Conservation (phyloP, 2,797 vertebrate genomes). For the Trematomus bernacchii region DNA sequence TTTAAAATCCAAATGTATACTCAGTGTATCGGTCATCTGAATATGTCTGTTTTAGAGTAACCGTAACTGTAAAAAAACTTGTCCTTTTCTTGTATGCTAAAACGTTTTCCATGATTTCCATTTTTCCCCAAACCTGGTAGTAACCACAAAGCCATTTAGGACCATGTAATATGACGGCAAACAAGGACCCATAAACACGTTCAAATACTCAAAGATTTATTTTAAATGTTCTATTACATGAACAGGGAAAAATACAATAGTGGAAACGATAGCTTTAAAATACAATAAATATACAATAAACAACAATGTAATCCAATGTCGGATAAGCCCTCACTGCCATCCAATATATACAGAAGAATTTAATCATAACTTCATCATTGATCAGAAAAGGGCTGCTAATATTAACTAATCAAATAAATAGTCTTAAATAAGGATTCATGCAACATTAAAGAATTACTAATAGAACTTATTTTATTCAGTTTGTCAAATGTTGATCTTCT, state of each 20-base stretch:
- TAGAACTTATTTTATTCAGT: background rate
- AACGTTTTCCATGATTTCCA: no score
- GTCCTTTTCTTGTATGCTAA: no score
- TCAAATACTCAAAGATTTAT: background rate
- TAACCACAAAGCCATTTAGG: background rate
- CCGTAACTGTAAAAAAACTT: no score
- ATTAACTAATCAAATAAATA: constrained; percentile 64
- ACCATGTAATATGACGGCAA: background rate
- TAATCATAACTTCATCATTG: background rate
- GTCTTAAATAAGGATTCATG: constrained; percentile 42
- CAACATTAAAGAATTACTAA: constrained; percentile 9
- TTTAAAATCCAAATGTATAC: no score
- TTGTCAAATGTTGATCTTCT: background rate
- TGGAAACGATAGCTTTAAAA: background rate
- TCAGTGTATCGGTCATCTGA: no score
- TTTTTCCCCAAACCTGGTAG: no score
- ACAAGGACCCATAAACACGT: background rate
- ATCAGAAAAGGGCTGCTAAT: constrained; percentile 1
- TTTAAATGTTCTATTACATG: constrained; percentile 6
- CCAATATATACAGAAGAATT: background rate
- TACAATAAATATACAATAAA: constrained; percentile 8
- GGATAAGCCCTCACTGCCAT: background rate
- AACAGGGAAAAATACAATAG: background rate
- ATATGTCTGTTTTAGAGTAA: no score
- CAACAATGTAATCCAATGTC: background rate